Conservation (phyloP, 2,888 invertebrate genomes). For the Cosmorhoe ocellata region DNA sequence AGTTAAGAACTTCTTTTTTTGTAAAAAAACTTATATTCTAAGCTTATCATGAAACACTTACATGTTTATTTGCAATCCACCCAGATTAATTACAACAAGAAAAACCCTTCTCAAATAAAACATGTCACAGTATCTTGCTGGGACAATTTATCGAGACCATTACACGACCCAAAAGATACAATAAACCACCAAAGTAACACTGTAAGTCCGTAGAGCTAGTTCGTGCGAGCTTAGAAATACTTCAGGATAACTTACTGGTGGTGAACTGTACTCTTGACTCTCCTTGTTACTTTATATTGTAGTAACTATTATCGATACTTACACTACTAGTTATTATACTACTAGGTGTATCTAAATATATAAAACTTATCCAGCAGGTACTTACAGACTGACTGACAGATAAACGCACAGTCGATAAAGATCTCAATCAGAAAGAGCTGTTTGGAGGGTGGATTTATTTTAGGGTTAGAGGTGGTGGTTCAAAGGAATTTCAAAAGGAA, state of each 20-base stretch:
- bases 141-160: conserved; percentile 18
- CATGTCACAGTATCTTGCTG: conserved; percentile 19
- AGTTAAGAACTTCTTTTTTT: too few relatives aligned
- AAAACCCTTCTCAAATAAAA: conserved; percentile 21
- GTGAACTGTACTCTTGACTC: conserved; percentile 1
- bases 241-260: conserved; percentile 14
- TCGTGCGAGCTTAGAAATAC: conserved; percentile 22
- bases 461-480: too few relatives aligned
- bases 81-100: conserved; percentile 7
- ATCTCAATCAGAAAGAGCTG: too few relatives aligned
- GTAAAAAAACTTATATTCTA: too few relatives aligned
- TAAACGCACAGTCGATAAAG: too few relatives aligned
- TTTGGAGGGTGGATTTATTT: too few relatives aligned
- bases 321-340: too few relatives aligned
- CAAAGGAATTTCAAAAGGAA: too few relatives aligned
- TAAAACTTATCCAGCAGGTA: too few relatives aligned
- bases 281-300: not conserved
- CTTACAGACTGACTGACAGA: too few relatives aligned
- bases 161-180: conserved; percentile 26
- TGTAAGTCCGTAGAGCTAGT: conserved; percentile 37
- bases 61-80: conserved; percentile 10
- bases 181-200: conserved; percentile 53
- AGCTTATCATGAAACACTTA: not conserved
- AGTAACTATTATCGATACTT: too few relatives aligned
- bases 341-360: too few relatives aligned